A percentile compares a stretch with the other conserved stretches of the same genome.
Conservation (phyloP, 2,113 vertebrate genomes). For the Choloepus hoffmanni region DNA sequence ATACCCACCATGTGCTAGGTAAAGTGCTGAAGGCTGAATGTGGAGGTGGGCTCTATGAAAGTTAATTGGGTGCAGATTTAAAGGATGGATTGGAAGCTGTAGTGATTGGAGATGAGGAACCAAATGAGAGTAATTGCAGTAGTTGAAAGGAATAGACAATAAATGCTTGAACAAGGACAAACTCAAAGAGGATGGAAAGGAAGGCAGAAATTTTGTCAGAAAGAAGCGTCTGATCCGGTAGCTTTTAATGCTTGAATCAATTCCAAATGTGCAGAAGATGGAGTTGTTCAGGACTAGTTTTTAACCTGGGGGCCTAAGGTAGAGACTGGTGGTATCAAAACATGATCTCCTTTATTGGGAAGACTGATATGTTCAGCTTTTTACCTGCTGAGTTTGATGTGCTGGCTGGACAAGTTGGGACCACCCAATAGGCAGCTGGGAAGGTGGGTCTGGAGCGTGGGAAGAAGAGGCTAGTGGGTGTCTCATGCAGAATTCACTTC, state of each 20-base stretch:
- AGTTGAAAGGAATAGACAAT: not conserved
- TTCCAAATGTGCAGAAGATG: not conserved
- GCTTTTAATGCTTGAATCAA: not conserved
- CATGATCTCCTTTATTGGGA: not conserved
- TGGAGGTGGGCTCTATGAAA: not conserved
- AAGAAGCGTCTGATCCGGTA: not conserved
- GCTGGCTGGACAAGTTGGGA: not conserved
- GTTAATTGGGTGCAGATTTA: not conserved
- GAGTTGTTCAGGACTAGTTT: not conserved
- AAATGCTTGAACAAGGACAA: not conserved
- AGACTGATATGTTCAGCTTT: not conserved
- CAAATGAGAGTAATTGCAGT: not conserved
- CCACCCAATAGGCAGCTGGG: accelerated
- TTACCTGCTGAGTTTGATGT: not conserved
- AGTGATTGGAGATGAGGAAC: not conserved
- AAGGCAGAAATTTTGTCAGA: not conserved
- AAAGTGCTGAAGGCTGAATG: not conserved
- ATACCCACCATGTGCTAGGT: not conserved
- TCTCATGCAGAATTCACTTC: not conserved
- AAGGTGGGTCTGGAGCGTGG: not conserved
- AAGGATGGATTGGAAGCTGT: not conserved
- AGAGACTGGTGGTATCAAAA: not conserved
- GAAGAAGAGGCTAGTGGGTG: not conserved
- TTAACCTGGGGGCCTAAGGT: not conserved
- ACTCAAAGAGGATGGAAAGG: not conserved